Conservation (phyloP, 2,888 invertebrate species). For the Microplitis deprimator region DNA sequence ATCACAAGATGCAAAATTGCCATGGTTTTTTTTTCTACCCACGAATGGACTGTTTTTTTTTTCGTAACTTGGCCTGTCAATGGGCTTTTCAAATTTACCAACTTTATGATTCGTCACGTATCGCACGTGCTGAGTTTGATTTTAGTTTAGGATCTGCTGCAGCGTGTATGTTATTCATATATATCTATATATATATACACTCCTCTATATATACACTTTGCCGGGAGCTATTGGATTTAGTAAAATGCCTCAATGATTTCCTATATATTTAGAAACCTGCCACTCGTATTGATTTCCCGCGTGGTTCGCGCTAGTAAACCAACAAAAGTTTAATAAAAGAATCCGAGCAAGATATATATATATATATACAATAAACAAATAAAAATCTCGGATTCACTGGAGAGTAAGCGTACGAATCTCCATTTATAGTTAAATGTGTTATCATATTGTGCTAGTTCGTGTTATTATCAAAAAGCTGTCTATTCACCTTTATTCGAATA, state of each 20-base stretch:
- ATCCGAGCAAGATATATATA: background rate
- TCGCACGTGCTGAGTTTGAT: background rate
- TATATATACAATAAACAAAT: background rate
- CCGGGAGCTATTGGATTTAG: constrained; percentile 4
- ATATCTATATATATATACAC: background rate
- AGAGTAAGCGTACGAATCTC: background rate
- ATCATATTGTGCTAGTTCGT: background rate
- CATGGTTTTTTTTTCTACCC: background rate
- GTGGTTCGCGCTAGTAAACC: background rate
- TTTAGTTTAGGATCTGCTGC: background rate
- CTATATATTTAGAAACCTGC: background rate
- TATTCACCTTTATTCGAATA: background rate
- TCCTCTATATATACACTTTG: background rate
- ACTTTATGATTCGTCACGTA: constrained; percentile 18
- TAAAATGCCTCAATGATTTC: background rate
- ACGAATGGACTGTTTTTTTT: background rate
- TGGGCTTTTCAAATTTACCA: background rate
- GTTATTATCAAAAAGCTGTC: background rate
- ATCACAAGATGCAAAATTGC: too few species aligned
- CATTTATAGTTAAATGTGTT: background rate
- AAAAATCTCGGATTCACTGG: background rate
- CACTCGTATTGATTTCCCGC: constrained; percentile 13
- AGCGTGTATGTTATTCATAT: background rate
- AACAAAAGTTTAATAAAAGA: too few species aligned
- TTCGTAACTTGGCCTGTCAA: background rate